Evolutionary conservation across 1,140 invertebrate species (phyloP).

Genomic region (Pseudomyrmex cubaensis): DNA sequence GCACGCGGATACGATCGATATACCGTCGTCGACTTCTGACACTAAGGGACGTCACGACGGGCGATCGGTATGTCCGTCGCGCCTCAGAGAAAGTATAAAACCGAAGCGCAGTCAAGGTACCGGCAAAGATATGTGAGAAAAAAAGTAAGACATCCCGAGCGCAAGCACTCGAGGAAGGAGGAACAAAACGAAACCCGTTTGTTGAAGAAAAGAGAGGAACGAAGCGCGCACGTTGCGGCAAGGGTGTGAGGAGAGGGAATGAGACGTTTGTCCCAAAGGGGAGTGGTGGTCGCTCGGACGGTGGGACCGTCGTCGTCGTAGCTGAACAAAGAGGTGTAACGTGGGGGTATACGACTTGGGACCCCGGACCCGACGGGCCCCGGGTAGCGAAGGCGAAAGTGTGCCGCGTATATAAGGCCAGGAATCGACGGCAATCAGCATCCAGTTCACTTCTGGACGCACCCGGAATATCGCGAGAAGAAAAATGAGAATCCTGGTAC

Average conservation of each 20-base stretch:
- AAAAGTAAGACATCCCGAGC: slow-evolving; percentile 51
- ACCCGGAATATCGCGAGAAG: slow-evolving; percentile 84
- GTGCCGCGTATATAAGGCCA: slow-evolving; percentile 87
- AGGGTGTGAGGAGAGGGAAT: slow-evolving; percentile 75
- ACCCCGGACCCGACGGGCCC: slow-evolving; percentile 68
- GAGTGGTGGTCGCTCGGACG: slow-evolving; percentile 78
- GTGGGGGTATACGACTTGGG: slow-evolving; percentile 78
- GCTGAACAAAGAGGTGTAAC: slow-evolving; percentile 81
- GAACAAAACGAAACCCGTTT: slow-evolving; percentile 60
- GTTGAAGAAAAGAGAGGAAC: slow-evolving; percentile 56
- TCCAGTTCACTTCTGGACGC: slow-evolving; percentile 90
- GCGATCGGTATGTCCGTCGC: slow-evolving; percentile 51
- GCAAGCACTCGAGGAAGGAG: slow-evolving; percentile 30
- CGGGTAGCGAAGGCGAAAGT: slow-evolving; percentile 85
- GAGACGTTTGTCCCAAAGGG: slow-evolving; percentile 80
- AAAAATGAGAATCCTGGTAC: slow-evolving; percentile 85
- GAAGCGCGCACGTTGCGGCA: slow-evolving; percentile 40
- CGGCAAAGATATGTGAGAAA: slow-evolving; percentile 57
- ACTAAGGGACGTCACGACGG: slow-evolving; percentile 38
- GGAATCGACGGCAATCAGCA: slow-evolving; percentile 87
- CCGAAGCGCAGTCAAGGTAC: slow-evolving; percentile 48
- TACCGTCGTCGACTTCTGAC: slow-evolving; percentile 32
- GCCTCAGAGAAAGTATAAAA: slow-evolving; percentile 62
- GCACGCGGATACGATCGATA: slow-evolving; percentile 41
- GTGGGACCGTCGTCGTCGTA: slow-evolving; percentile 69